phyloP scores from a whole-genome alignment of 64 coral and sea anemone species.

The Dendrophyllia cribrosa region DNA sequence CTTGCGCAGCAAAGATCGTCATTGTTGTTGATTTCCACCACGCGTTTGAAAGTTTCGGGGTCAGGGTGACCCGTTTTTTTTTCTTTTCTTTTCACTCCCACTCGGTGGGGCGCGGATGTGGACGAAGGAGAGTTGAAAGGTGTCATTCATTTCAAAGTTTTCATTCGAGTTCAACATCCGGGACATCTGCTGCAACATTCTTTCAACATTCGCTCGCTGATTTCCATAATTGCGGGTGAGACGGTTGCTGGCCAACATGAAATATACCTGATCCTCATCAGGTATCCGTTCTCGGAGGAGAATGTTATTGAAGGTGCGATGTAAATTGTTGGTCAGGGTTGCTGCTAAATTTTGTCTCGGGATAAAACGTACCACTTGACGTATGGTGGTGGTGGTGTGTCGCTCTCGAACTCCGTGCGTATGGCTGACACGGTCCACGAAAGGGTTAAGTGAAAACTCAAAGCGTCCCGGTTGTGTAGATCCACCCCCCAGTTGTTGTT shows the following conservation, averaged over 20 bases:
- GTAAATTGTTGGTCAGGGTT: not conserved
- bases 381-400: not conserved
- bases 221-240: conserved; percentile 1
- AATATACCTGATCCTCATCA: not conserved
- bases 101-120: not conserved
- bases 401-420: not conserved
- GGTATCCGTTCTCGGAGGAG: not conserved
- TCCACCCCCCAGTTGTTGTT: too few species aligned
- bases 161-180: conserved; percentile 47
- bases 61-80: not conserved
- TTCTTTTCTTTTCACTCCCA: conserved; percentile 6
- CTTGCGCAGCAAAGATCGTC: conserved; percentile 36
- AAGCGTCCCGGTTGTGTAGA: not conserved
- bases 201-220: not conserved
- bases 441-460: not conserved
- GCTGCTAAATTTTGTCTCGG: not conserved
- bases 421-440: not conserved
- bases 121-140: conserved; percentile 24
- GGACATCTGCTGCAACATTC: conserved; percentile 20
- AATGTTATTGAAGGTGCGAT: too few species aligned
- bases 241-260: not conserved
- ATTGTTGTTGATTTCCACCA: not conserved
- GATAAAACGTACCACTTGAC: not conserved
- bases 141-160: conserved; percentile 30
- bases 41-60: not conserved